Conservation (phyloP, 2,888 invertebrate genomes). For the Podotricha telesiphe region DNA sequence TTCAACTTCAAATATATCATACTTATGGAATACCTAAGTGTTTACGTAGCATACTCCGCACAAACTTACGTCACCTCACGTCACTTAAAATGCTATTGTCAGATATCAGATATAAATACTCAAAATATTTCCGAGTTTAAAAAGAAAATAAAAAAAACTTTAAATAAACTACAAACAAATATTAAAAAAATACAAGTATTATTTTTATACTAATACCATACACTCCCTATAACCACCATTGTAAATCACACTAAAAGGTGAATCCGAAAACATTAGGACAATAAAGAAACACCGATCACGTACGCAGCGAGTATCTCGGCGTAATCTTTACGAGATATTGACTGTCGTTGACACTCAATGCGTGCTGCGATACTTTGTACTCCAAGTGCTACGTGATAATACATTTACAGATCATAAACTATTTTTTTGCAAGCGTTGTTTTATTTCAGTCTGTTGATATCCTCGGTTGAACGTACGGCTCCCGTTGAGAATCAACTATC, state of each 20-base stretch:
- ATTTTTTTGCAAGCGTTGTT: too few relatives aligned
- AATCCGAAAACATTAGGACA: conserved; percentile 15
- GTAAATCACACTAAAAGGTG: conserved; percentile 1
- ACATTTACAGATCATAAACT: background rate
- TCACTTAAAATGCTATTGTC: too few relatives aligned
- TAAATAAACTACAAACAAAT: background rate
- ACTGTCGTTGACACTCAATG: conserved; percentile 50
- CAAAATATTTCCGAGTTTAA: too few relatives aligned
- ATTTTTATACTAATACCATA: background rate
- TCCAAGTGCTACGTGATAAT: conserved; percentile 62
- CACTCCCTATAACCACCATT: background rate
- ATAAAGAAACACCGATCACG: conserved; percentile 15
- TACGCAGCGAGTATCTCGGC: conserved; percentile 42
- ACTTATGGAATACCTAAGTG: too few relatives aligned
- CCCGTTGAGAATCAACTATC: too few relatives aligned
- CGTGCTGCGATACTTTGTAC: conserved; percentile 50
- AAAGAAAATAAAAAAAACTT: too few relatives aligned
- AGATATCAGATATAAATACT: too few relatives aligned
- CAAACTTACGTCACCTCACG: too few relatives aligned
- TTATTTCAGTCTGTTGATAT: too few relatives aligned
- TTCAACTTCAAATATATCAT: too few relatives aligned
- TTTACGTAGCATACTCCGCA: too few relatives aligned
- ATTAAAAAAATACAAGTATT: background rate
- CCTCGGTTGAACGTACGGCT: too few relatives aligned
- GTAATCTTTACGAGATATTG: conserved; percentile 61